Evolutionary conservation across 1,140 invertebrate species (phyloP).

Genomic region (Trichonephila clavipes): DNA sequence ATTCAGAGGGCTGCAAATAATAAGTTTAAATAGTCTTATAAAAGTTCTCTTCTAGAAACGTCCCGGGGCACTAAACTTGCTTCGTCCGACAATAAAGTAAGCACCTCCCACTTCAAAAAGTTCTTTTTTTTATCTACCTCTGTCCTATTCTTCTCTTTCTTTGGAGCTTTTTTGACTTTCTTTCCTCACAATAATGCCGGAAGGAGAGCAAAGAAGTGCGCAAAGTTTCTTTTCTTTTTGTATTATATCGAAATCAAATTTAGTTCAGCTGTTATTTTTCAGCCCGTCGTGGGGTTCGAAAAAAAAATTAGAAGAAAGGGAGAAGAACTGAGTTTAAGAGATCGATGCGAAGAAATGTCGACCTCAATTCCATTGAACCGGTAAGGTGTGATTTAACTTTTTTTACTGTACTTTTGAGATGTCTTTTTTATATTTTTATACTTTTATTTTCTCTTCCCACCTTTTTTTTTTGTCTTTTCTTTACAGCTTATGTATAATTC

Average conservation of each 20-base stretch:
- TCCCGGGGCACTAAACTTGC: slow-evolving; percentile 30
- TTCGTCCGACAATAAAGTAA: slow-evolving; percentile 2
- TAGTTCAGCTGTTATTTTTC: slow-evolving; percentile 70
- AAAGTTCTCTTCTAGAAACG: not conserved
- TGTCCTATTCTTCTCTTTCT: slow-evolving; percentile 22
- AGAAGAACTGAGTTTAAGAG: slow-evolving; percentile 48
- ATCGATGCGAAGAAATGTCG: slow-evolving; percentile 60
- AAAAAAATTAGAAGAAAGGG: not conserved
- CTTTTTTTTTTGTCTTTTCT: slow-evolving; percentile 26
- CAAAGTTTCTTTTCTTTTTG: slow-evolving; percentile 64
- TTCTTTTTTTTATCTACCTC: not conserved
- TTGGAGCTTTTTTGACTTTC: slow-evolving; percentile 18
- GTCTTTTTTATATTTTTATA: not conserved
- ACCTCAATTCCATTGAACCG: slow-evolving; percentile 68
- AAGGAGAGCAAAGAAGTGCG: slow-evolving; percentile 55
- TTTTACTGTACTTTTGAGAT: slow-evolving; percentile 35
- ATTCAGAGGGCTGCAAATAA: not conserved
- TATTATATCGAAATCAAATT: slow-evolving; percentile 70
- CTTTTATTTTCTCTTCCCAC: slow-evolving; percentile 3
- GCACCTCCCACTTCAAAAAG: not conserved
- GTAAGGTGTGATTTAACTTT: slow-evolving; percentile 68
- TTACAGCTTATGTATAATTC: slow-evolving; percentile 32
- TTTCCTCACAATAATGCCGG: slow-evolving; percentile 58
- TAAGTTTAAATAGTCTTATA: slow-evolving; percentile 3
- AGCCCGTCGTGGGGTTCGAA: slow-evolving; percentile 42